phyloP scores from a whole-genome alignment of 2,797 vertebrate genomes.

The Sarcoramphus papa region DNA sequence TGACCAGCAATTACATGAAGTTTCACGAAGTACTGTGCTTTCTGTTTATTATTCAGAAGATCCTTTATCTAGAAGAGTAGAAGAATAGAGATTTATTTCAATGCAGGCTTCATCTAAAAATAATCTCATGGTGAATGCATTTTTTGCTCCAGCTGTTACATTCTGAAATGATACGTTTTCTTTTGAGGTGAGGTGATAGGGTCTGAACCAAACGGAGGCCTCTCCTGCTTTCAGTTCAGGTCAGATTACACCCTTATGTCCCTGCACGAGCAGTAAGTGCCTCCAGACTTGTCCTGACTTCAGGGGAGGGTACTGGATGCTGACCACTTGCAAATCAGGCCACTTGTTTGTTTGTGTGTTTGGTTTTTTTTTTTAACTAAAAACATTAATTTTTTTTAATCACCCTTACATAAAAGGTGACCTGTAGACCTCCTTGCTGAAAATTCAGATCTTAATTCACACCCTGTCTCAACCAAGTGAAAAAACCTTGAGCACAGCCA shows the following conservation, averaged over 20 bases:
- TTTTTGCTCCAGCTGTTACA: background rate
- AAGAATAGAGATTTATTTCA: background rate
- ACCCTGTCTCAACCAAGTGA: background rate
- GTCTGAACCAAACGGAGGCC: background rate
- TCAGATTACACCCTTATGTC: background rate
- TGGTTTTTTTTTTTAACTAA: too few relatives aligned
- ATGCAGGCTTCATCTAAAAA: background rate
- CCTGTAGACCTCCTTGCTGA: background rate
- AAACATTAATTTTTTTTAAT: background rate
- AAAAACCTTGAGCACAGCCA: background rate
- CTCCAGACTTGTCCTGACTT: background rate
- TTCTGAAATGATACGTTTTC: background rate
- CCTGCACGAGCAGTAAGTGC: background rate
- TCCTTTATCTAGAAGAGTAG: slow-evolving; percentile 75
- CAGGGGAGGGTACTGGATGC: background rate
- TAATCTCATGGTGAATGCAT: accelerated
- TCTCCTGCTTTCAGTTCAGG: background rate
- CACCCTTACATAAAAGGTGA: background rate
- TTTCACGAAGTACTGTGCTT: slow-evolving; percentile 82
- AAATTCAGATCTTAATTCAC: background rate
- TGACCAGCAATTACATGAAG: slow-evolving; percentile 87
- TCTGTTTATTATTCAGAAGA: slow-evolving; percentile 72
- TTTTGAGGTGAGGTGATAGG: background rate
- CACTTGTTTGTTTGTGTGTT: too few relatives aligned
- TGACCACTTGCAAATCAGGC: background rate